A percentile compares a stretch with the other conserved stretches of the same genome.
These are phyloP conservation scores for Carabus problematicus DNA, from an alignment of 2,888 invertebrate genomes.

Conservation along the genomic window DNA sequence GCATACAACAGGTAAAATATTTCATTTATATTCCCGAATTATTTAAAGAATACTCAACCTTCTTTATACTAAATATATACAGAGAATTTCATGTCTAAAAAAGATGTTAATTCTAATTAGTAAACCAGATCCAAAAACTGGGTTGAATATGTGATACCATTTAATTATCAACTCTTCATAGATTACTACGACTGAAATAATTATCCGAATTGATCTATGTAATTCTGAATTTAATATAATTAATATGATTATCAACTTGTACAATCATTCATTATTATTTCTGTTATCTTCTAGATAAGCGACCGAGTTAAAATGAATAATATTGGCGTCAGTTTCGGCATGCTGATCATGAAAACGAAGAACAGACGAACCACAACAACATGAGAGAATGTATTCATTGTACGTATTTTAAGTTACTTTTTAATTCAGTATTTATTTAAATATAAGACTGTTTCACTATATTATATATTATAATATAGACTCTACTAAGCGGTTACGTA, in stretches of 20 bases:
- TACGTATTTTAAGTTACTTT: neutral
- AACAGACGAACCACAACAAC: conserved; percentile 51
- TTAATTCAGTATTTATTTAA: conserved; percentile 12
- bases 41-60: neutral
- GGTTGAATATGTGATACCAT: too few relatives aligned
- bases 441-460: conserved; percentile 17
- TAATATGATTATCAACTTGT: too few relatives aligned
- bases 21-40: conserved; percentile 30
- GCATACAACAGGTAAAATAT: conserved; percentile 44
- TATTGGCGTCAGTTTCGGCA: conserved; percentile 74
- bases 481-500: too few relatives aligned
- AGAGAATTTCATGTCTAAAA: too few relatives aligned
- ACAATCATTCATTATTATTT: too few relatives aligned
- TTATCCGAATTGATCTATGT: too few relatives aligned
- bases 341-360: conserved; percentile 59
- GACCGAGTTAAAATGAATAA: conserved; percentile 76
- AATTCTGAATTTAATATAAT: too few relatives aligned
- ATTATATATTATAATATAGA: conserved; percentile 9
- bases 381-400: neutral
- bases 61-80: neutral
- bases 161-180: too few relatives aligned
- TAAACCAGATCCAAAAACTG: too few relatives aligned
- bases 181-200: too few relatives aligned
- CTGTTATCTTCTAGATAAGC: conserved; percentile 63
- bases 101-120: too few relatives aligned